Evolutionary conservation across 1,140 invertebrate species (phyloP), one percentile per base, ranked within the genome.

Genomic region (Limonius californicus): DNA sequence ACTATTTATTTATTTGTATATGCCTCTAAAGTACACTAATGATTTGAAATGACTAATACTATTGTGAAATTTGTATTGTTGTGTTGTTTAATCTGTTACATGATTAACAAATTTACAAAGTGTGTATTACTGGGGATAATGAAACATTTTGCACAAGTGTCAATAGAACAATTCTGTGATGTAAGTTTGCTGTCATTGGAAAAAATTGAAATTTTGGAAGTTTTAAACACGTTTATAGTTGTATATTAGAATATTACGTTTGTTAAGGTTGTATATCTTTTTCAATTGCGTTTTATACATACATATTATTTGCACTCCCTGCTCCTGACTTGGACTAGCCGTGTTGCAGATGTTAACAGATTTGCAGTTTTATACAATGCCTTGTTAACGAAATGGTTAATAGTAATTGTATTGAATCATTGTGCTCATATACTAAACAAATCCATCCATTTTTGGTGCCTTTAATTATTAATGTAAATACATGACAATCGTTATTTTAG

Each of bases 381-480:
- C 19, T 1, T 23, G 54, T 55, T 55, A 55, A 27, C 21, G 18
- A 2, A 6, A 6, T 55, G 2, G 11, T 56, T 53, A 62, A 57
- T 45, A 59, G 47, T 30, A 18, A 60, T 54, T 63, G 53, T 61
- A 65, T 64, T 66, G 62, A 61, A 63, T 65, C 63, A 60, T 64
- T 67, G 63, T 64, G 68, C 68, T 70, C 68, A 68, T 60, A 58
- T 47, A 55, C 58, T 27, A 68, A 66, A 66, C 63, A 66, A 68
- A 68, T 70, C 68, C 68, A 70, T 70, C 68, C 68, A 70, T 59
- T 67, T 27, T 62, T 62, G 68, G 63, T 65, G 63, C 68, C 64
- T 70, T 68, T 70, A 67, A 58, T 63, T 62, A 65, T 47, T 63
- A 64, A 62, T 63, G 62, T 65, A 65, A 60, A 64, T 66, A 67